A percentile compares a stretch with the other conserved stretches of the same genome.
phyloP scores from a whole-genome alignment of 2,113 vertebrate genomes.

The Marmota monax region DNA sequence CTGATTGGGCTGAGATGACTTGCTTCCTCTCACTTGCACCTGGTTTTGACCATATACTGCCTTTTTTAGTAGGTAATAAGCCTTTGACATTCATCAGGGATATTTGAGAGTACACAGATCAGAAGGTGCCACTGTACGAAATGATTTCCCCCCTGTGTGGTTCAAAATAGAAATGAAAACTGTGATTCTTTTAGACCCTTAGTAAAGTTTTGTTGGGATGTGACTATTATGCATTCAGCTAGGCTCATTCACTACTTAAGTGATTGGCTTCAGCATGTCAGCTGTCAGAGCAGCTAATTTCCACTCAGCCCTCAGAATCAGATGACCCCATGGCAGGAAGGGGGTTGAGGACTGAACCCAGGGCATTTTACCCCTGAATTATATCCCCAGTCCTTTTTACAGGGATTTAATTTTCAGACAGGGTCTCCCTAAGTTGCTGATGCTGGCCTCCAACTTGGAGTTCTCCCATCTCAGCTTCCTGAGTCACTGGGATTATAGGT shows the following conservation, averaged over 20 bases:
- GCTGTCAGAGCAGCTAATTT: neutral
- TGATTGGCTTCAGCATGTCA: neutral
- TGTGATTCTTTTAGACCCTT: slow-evolving; percentile 25
- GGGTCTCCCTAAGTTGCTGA: too few relatives aligned
- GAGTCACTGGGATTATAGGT: too few relatives aligned
- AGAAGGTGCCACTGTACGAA: neutral
- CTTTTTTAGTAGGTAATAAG: neutral
- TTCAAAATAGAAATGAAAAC: slow-evolving; percentile 39
- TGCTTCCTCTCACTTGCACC: neutral
- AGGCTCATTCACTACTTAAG: neutral
- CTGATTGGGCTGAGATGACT: neutral
- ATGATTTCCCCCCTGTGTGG: slow-evolving; percentile 5
- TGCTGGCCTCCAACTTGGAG: too few relatives aligned
- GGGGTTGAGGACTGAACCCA: too few relatives aligned
- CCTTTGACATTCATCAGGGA: neutral
- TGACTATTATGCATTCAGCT: neutral
- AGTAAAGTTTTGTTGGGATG: neutral
- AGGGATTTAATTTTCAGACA: neutral
- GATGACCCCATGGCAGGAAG: neutral
- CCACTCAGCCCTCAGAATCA: neutral
- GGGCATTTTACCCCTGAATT: neutral
- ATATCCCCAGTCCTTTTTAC: neutral
- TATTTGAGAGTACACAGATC: neutral
- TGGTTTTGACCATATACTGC: neutral
- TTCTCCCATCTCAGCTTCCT: too few relatives aligned